Evolutionary conservation across 2,113 vertebrate species (phyloP).

Genomic region (Carassius auratus): DNA sequence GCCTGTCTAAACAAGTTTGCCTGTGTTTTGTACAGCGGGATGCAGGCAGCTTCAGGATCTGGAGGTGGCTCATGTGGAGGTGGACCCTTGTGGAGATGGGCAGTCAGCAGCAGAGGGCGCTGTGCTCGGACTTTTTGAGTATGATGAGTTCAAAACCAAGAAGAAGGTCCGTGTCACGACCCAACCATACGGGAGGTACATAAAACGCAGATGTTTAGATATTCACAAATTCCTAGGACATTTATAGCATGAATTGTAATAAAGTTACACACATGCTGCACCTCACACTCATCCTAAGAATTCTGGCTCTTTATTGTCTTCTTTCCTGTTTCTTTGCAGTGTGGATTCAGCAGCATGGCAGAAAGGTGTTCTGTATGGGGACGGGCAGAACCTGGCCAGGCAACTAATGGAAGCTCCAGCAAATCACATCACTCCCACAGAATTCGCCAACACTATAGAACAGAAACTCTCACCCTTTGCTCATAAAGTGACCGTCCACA

Average conservation of each 20-base stretch:
- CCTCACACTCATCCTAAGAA: neutral
- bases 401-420: conserved; percentile 93
- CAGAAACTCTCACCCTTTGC: conserved; percentile 78
- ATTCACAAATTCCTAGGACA: neutral
- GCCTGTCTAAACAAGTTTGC: neutral
- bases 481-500: conserved; percentile 79
- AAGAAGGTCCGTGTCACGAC: conserved; percentile 83
- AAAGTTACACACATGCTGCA: neutral
- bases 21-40: conserved; percentile 74
- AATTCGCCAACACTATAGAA: conserved; percentile 86
- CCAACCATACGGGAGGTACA: conserved; percentile 85
- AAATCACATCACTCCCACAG: conserved; percentile 89
- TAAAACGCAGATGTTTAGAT: neutral
- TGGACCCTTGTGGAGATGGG: conserved; percentile 91
- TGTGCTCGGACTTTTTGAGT: conserved; percentile 87
- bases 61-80: conserved; percentile 85
- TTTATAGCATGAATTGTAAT: neutral
- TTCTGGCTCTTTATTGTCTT: neutral
- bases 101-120: conserved; percentile 95
- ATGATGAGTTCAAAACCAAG: conserved; percentile 89
- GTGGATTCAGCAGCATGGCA: conserved; percentile 81
- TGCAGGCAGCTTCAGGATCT: conserved; percentile 89
- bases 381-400: conserved; percentile 93
- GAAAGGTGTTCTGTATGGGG: conserved; percentile 84
- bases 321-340: conserved; percentile 66